Conservation (phyloP, 2,888 invertebrate species). For the Carterocephalus palaemon region DNA sequence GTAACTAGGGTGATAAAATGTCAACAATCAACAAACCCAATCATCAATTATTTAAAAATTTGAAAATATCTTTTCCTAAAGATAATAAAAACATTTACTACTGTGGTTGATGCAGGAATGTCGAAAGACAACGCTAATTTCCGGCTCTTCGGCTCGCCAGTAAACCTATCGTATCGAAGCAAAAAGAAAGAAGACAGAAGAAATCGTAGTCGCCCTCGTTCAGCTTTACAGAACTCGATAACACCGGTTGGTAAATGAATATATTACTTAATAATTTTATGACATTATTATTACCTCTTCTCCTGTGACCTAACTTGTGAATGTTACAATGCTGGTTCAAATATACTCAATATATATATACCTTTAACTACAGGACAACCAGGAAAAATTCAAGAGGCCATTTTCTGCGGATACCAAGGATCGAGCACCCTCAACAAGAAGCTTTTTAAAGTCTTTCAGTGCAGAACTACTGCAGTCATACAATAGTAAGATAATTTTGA, state of each 20-base stretch:
- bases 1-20: conserved; percentile 33
- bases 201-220: conserved; percentile 62
- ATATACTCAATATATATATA: no score
- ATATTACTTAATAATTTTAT: neutral
- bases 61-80: no score
- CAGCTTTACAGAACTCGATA: conserved; percentile 63
- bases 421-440: conserved; percentile 52
- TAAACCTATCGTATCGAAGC: conserved; percentile 63
- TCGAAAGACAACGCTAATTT: conserved; percentile 69
- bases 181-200: conserved; percentile 68
- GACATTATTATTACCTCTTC: no score
- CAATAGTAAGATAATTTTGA: conserved; percentile 47
- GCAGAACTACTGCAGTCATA: conserved; percentile 61
- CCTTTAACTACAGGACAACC: conserved; percentile 51
- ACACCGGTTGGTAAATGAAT: conserved; percentile 49
- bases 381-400: conserved; percentile 64
- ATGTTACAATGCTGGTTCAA: no score
- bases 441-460: conserved; percentile 59
- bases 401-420: conserved; percentile 71
- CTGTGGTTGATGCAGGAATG: conserved; percentile 46
- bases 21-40: conserved; percentile 17
- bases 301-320: no score
- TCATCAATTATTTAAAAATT: no score
- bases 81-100: no score
- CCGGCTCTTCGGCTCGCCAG: conserved; percentile 68